Conservation (phyloP, 1,140 invertebrate species). For the Ganaspis sp. region DNA sequence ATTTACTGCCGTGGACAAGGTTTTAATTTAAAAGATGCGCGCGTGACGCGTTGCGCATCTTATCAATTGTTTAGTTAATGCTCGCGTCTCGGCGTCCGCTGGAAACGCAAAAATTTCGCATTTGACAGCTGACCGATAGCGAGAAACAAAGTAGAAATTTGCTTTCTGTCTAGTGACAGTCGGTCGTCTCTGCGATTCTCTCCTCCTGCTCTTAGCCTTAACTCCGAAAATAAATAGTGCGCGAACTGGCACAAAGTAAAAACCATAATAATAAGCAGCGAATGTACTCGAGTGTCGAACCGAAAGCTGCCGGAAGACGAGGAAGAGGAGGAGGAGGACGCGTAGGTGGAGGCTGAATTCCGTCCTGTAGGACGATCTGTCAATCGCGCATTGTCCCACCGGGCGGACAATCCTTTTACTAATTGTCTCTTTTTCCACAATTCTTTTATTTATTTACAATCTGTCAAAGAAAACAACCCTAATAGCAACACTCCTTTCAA, state of each 20-base stretch:
- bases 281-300: conserved; percentile 23
- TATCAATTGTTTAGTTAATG: not conserved
- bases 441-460: not conserved
- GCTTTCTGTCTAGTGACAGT: not conserved
- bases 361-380: conserved; percentile 17
- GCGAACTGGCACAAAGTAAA: not conserved
- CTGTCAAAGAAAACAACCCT: not conserved
- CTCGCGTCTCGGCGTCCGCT: conserved; percentile 13
- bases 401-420: not conserved
- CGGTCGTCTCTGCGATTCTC: not conserved
- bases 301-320: conserved; percentile 24
- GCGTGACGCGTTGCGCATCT: not conserved
- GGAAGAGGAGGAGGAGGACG: conserved; percentile 14
- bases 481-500: not conserved
- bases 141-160: not conserved
- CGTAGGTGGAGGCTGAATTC: conserved; percentile 23
- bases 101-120: not conserved
- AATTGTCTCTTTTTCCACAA: not conserved
- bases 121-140: conserved; percentile 24
- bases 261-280: conserved; percentile 12
- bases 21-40: not conserved
- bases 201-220: not conserved
- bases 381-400: conserved; percentile 3
- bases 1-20: not conserved
- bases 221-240: not conserved